Evolutionary conservation across 2,797 vertebrate genomes (phyloP).

Genomic region (Eidolon dupreanum): DNA sequence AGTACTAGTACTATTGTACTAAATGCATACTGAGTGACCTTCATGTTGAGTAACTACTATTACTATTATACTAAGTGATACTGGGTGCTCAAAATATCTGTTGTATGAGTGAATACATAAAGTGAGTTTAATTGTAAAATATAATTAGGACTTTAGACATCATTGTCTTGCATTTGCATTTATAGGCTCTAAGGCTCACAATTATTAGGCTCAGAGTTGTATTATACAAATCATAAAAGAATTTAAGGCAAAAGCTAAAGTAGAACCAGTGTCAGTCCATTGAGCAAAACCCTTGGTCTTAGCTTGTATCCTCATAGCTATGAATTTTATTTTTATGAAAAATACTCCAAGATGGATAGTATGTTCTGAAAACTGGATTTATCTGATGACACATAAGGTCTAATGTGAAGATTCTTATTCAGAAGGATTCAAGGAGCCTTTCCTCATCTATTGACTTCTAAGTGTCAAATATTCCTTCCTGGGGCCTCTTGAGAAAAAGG

Average conservation of each 20-base stretch:
- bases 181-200: not conserved
- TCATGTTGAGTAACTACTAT: not conserved
- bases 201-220: not conserved
- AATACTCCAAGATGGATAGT: not conserved
- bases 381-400: not conserved
- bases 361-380: not conserved
- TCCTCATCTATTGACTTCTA: not conserved
- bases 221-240: not conserved
- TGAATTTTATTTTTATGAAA: conserved; percentile 26
- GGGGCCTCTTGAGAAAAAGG: not conserved
- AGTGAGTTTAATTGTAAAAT: not conserved
- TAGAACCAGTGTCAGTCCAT: not conserved
- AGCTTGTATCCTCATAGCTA: not conserved
- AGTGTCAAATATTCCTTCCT: not conserved
- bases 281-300: not conserved
- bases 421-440: conserved; percentile 4
- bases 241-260: not conserved
- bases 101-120: not conserved
- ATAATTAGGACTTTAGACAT: not conserved
- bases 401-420: not conserved
- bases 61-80: too few species aligned
- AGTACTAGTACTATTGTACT: not conserved
- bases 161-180: not conserved
- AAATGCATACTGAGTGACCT: not conserved
- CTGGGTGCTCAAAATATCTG: not conserved